Evolutionary conservation across 2,888 invertebrate species (phyloP).

Genomic region (Resseliella maxima): DNA sequence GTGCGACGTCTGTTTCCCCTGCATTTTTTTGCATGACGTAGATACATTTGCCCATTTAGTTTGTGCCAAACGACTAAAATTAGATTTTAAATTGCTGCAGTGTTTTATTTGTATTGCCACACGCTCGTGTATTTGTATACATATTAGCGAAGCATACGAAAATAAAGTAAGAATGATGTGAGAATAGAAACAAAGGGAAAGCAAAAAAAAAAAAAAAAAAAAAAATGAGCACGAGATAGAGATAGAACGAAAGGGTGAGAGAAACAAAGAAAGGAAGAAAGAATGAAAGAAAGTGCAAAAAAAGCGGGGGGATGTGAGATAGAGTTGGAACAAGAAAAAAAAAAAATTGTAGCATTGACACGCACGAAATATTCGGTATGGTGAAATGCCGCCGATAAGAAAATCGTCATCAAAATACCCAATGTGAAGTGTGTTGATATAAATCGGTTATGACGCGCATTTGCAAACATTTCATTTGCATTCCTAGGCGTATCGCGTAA

Average conservation of each 20-base stretch:
- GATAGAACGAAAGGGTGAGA: neutral
- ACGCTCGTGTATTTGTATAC: neutral
- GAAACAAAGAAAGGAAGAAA: neutral
- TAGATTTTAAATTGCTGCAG: neutral
- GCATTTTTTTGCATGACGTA: constrained; percentile 16
- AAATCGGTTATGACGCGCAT: neutral
- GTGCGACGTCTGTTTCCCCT: constrained; percentile 26
- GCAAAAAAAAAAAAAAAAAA: too few species aligned
- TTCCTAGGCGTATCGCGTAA: neutral
- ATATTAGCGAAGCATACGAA: neutral
- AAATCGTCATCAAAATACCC: neutral
- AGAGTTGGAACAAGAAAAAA: neutral
- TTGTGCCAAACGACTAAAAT: constrained; percentile 22
- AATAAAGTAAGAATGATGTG: neutral
- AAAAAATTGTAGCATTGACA: neutral
- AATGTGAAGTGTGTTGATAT: neutral
- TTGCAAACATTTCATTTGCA: neutral
- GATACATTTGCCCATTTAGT: constrained; percentile 23
- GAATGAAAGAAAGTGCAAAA: neutral
- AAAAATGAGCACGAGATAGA: too few species aligned
- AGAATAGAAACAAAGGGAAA: neutral
- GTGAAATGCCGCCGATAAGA: neutral
- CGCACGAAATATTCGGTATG: neutral
- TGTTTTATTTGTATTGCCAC: neutral
- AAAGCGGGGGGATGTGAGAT: too few species aligned